Percentiles rank a stretch among this genome's conserved stretches.
Evolutionary conservation across 2,797 vertebrate species (phyloP).

Genomic region (Helicolenus hilgendorfi): DNA sequence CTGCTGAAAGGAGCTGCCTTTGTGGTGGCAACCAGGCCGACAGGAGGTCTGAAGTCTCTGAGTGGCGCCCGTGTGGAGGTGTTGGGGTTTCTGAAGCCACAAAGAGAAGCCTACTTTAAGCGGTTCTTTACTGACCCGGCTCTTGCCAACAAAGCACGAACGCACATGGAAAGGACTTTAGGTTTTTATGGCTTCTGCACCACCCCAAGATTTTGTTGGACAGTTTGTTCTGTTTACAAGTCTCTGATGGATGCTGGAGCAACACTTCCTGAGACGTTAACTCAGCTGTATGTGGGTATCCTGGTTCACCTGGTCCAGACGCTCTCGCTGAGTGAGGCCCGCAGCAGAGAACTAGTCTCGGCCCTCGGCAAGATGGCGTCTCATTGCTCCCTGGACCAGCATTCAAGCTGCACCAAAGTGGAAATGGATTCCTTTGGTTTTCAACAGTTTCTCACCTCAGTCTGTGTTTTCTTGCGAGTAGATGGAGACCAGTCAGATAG

Average conservation of each 20-base stretch:
- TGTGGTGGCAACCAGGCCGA: conserved; percentile 77
- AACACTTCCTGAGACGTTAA: conserved; percentile 84
- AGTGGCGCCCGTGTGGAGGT: conserved; percentile 58
- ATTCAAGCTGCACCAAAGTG: conserved; percentile 52
- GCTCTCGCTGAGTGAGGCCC: conserved; percentile 6
- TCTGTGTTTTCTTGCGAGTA: conserved; percentile 65
- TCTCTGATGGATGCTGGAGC: conserved; percentile 53
- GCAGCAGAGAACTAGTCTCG: conserved; percentile 61
- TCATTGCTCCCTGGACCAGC: conserved; percentile 27
- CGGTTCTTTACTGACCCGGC: conserved; percentile 74
- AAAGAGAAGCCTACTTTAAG: conserved; percentile 80
- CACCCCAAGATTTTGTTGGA: conserved; percentile 89
- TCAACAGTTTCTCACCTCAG: conserved; percentile 23
- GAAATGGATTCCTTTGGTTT: conserved; percentile 68
- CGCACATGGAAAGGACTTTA: conserved; percentile 81
- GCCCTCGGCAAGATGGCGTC: conserved; percentile 82
- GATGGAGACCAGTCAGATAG: conserved; percentile 33
- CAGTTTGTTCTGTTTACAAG: conserved; percentile 81
- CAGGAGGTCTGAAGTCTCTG: conserved; percentile 24
- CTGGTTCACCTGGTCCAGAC: conserved; percentile 67
- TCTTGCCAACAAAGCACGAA: conserved; percentile 52
- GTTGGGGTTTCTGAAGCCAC: conserved; percentile 85
- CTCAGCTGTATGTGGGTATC: conserved; percentile 79
- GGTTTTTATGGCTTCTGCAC: conserved; percentile 82
- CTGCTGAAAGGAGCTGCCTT: conserved; percentile 84